A percentile compares a stretch with the other conserved stretches of the same genome.
Conservation (phyloP, 2,797 vertebrate species). For the Buphagus erythrorhynchus region DNA sequence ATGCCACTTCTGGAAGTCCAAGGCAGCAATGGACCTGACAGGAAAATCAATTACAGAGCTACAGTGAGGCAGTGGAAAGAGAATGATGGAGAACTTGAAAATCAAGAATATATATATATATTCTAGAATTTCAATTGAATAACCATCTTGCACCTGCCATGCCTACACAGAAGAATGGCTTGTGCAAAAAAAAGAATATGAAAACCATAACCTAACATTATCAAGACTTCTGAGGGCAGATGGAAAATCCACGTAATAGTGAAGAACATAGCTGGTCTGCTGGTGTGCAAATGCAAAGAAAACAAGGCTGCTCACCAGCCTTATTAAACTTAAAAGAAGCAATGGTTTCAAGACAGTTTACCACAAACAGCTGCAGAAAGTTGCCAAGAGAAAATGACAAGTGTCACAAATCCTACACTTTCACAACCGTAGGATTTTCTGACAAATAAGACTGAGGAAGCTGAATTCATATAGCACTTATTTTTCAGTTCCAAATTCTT, state of each 20-base stretch:
- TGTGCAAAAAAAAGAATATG: not conserved
- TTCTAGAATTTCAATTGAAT: constrained; percentile 12
- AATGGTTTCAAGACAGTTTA: not conserved
- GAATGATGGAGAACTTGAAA: not conserved
- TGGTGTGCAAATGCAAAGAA: not conserved
- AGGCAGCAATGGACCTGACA: not conserved
- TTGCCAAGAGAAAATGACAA: not conserved
- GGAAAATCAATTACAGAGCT: constrained; percentile 33
- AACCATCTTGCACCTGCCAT: constrained; percentile 30
- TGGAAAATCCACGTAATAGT: not conserved
- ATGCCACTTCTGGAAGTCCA: not conserved
- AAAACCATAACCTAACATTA: not conserved
- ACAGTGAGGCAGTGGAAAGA: constrained; percentile 28
- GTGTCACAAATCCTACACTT: not conserved
- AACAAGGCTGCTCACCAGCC: not conserved
- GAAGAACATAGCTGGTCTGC: not conserved
- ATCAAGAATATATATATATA: not conserved
- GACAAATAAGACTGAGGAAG: not conserved
- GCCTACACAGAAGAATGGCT: not conserved
- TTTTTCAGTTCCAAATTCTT: not conserved
- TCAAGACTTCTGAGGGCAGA: not conserved
- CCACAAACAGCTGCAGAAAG: not conserved
- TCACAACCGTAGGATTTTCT: not conserved
- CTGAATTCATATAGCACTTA: not conserved
- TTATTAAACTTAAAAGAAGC: not conserved